Percentiles rank a stretch among this genome's conserved stretches.
Conservation (phyloP, 2,888 invertebrate species). For the Noctua pronuba region DNA sequence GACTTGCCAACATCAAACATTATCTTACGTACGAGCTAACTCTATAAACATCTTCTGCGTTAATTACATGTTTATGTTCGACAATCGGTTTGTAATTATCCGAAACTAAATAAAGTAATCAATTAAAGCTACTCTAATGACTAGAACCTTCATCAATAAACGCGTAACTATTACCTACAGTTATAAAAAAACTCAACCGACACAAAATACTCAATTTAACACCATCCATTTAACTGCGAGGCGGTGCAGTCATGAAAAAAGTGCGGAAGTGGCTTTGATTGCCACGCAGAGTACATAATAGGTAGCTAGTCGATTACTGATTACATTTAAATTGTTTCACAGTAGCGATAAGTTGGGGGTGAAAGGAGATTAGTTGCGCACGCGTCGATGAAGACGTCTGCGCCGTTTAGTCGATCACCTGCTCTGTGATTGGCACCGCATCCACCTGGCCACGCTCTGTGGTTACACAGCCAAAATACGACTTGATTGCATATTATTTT, state of each 20-base stretch:
- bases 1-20: slow-evolving; percentile 68
- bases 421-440: slow-evolving; percentile 68
- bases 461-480: slow-evolving; percentile 68
- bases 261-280: slow-evolving; percentile 79
- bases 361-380: slow-evolving; percentile 83
- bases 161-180: slow-evolving; percentile 61
- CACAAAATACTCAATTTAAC: slow-evolving; percentile 83
- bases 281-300: slow-evolving; percentile 77
- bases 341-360: slow-evolving; percentile 75
- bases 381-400: slow-evolving; percentile 83
- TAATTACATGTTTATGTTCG: slow-evolving; percentile 58
- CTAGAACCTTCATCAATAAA: slow-evolving; percentile 63
- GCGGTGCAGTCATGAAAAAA: slow-evolving; percentile 73
- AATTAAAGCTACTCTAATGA: slow-evolving; percentile 47
- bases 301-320: slow-evolving; percentile 67
- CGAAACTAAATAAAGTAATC: slow-evolving; percentile 57
- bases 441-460: slow-evolving; percentile 79
- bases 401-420: slow-evolving; percentile 79
- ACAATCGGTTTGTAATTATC: slow-evolving; percentile 56
- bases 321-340: slow-evolving; percentile 75
- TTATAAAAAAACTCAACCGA: slow-evolving; percentile 70
- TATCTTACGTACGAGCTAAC: slow-evolving; percentile 64
- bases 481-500: slow-evolving; percentile 62
- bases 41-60: slow-evolving; percentile 72
- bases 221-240: slow-evolving; percentile 78